Percentiles rank a stretch among this genome's conserved stretches.
phyloP scores from a whole-genome alignment of 2,797 vertebrate species.

The Capromys pilorides region DNA sequence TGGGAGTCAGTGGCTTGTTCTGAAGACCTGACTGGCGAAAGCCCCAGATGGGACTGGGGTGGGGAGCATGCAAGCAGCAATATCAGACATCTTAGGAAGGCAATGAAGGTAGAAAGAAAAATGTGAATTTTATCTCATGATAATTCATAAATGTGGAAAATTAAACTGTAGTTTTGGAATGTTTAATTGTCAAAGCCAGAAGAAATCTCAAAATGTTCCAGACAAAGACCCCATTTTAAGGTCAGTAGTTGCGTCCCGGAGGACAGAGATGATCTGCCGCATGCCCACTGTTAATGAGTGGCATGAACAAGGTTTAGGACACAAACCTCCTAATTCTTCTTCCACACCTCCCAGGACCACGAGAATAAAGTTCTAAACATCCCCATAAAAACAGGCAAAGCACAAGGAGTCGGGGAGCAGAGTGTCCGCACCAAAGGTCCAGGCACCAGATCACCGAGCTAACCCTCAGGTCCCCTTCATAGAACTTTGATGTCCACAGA shows the following conservation, averaged over 20 bases:
- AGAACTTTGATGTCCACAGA: background rate
- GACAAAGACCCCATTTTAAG: background rate
- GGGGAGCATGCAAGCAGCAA: background rate
- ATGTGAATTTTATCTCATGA: background rate
- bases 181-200: background rate
- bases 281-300: background rate
- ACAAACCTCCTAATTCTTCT: background rate
- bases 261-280: background rate
- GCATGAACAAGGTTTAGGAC: background rate
- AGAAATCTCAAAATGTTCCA: background rate
- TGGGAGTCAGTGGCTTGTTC: background rate
- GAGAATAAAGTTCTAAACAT: background rate
- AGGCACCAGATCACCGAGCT: background rate
- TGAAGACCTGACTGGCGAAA: background rate
- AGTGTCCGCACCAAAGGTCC: background rate
- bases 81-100: background rate
- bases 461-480: background rate
- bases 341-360: background rate
- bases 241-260: background rate
- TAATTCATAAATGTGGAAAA: background rate
- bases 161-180: background rate
- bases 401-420: background rate
- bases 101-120: background rate
- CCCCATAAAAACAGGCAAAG: background rate
- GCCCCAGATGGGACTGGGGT: rapidly evolving